Evolutionary conservation across 2,888 invertebrate species (phyloP), one percentile per base, ranked within the genome.

Genomic region (Tetragonisca angustula): DNA sequence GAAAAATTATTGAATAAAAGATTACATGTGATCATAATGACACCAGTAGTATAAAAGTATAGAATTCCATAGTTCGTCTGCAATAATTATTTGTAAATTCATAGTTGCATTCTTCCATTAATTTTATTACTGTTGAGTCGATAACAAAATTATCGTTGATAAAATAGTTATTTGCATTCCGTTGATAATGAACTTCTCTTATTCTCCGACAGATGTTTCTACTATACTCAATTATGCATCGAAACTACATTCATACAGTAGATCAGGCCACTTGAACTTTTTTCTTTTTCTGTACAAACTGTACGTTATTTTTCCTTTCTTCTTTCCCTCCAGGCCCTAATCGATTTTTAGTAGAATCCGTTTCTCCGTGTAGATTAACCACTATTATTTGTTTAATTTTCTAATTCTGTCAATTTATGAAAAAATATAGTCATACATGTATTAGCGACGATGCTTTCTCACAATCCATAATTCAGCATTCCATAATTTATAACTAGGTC

Each of bases 141-240:
- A 24, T 59, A 4, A 43, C n/a, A 19, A n/a, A 36, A 43, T 43
- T 9, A 43, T 43, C 43, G 9, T 43, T 43, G 43, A 43, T 43
- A 43, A 43, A 9, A 43, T 9, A 43, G 13, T 9, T 54, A 0
- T n/a, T 32, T 50, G 68, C 2, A 17, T 5, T 0, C 3, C 2
- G 49, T 67, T 36, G 59, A n/a, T 56, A 54, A 68, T n/a, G 1
- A 15, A 17, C 36, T 71, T 71, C 17, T 1, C 43, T 6, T 4
- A 13, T 27, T 43, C 17, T 19, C 24, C 36, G n/a, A 36, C 11
- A 77, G 77, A 77, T 70, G 80, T n/a, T 15, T 4, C 19, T 36
- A 65, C 50, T 2, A 5, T 24, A 56, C 19, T 0, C 6, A 27
- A 49, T 52, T 19, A 1, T 27, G 4, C 2, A n/a, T 1, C 4